Evolutionary conservation across 2,888 invertebrate genomes (phyloP), one percentile per base, ranked within the genome.

Genomic region (Linnaemya tessellans): DNA sequence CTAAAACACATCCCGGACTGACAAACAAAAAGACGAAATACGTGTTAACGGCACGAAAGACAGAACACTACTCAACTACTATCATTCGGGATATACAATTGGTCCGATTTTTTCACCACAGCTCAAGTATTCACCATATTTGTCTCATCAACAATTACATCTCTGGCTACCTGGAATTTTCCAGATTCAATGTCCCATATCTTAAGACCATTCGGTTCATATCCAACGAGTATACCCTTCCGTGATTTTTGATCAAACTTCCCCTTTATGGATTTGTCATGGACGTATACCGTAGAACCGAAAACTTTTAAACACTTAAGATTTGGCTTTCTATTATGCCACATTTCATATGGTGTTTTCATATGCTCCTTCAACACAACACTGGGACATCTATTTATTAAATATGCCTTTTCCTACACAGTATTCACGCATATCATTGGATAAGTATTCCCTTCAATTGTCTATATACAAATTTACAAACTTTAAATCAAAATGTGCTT

Each of bases 311-410:
- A 67, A 84, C 84, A 84, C 78, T 87, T 88, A 20, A 84, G 74
- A 75, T 56, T 74, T 49, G 80, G 86, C 18, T 83, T 84, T 74
- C 70, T 84, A 38, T 77, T 86, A 70, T 87, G 84, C 82, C 84
- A 86, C 90, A 89, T 91, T 91, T 86, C 85, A 88, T 68, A 92
- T 86, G 91, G 91, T 87, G 91, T 91, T 89, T 90, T 89, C 67
- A 30, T 49, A 68, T 75, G 3, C 46, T 77, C 43, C 30, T 88
- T 89, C 30, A 91, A 68, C 30, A 90, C 89, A 88, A 87, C 89
- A 58, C 90, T 91, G 56, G 91, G 91, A n/a, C 87, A 87, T 68
- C 88, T 80, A 88, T 92, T 92, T 54, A 91, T 89, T 75, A 92
- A 88, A 88, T 90, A 90, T 22, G 20, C 89, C 89, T 86, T 89